Percentiles rank a stretch among this genome's conserved stretches.
Evolutionary conservation across 2,797 vertebrate genomes (phyloP).

Genomic region (Toxotes lorentzi): DNA sequence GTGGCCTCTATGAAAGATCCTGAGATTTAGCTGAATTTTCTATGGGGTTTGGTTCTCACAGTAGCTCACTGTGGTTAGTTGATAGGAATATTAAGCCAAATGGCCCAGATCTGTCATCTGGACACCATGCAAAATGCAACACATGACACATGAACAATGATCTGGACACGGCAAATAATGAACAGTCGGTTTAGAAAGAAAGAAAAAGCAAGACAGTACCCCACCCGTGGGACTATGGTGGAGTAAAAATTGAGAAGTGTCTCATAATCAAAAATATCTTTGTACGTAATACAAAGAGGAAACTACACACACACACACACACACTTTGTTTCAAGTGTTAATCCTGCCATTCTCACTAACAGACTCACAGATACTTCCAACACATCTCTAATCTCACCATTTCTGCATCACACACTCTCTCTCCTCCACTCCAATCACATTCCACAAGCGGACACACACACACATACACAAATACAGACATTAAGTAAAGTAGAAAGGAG

Average conservation of each 20-base stretch:
- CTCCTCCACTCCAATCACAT: slow-evolving; percentile 46
- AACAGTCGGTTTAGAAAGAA: not conserved
- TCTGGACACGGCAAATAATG: slow-evolving; percentile 32
- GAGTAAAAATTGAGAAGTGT: slow-evolving; percentile 2
- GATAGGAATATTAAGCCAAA: slow-evolving; percentile 24
- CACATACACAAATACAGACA: slow-evolving; percentile 31
- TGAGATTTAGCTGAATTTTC: slow-evolving; percentile 19
- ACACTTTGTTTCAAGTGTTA: not conserved
- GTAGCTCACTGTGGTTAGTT: slow-evolving; percentile 23
- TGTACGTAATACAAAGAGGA: slow-evolving; percentile 8
- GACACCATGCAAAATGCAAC: not conserved
- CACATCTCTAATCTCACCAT: slow-evolving; percentile 47
- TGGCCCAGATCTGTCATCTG: slow-evolving; percentile 54
- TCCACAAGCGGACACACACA: slow-evolving; percentile 46
- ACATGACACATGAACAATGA: slow-evolving; percentile 18
- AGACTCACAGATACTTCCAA: slow-evolving; percentile 36
- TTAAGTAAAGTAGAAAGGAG: slow-evolving; percentile 1
- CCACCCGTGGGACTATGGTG: not conserved
- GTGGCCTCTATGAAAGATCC: slow-evolving; percentile 39
- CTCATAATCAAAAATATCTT: slow-evolving; percentile 25
- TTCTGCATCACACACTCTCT: slow-evolving; percentile 16
- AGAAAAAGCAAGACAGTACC: not conserved
- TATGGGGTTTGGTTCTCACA: slow-evolving; percentile 44
- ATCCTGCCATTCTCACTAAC: not conserved
- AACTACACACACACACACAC: slow-evolving; percentile 31